phyloP scores from a whole-genome alignment of 2,797 vertebrate species.

The Leptodactylus fallax region DNA sequence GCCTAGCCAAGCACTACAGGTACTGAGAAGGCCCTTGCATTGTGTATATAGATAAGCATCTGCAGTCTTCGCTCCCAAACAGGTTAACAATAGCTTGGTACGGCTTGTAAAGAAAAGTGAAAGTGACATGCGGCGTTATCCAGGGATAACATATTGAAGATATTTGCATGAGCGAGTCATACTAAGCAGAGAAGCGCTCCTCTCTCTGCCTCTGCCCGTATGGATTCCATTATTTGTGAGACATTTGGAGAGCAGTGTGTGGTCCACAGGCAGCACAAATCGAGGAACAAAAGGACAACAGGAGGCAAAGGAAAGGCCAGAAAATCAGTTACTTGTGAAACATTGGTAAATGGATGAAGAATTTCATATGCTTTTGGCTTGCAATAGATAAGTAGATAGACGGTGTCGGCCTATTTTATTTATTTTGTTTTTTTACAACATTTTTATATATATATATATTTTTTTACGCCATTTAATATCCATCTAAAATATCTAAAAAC shows the following conservation, averaged over 20 bases:
- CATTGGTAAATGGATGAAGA: constrained; percentile 36
- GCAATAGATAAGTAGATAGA: too few species aligned
- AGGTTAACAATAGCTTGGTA: constrained; percentile 2
- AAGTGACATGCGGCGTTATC: constrained; percentile 55
- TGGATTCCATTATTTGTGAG: constrained; percentile 63
- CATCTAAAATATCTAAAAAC: too few species aligned
- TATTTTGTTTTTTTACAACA: too few species aligned
- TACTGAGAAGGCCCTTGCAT: background rate
- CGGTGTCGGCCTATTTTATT: too few species aligned
- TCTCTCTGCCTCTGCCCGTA: constrained; percentile 38
- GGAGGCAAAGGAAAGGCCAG: constrained; percentile 56
- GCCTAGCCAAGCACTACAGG: background rate
- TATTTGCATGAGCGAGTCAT: constrained; percentile 59
- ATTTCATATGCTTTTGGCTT: background rate
- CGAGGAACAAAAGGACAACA: constrained; percentile 60
- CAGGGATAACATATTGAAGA: constrained; percentile 61
- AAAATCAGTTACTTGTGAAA: constrained; percentile 60
- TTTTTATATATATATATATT: too few species aligned
- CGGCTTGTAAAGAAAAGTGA: constrained; percentile 29
- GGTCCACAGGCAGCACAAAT: constrained; percentile 57
- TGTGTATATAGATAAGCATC: background rate
- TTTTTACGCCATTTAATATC: too few species aligned
- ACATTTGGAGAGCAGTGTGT: constrained; percentile 64
- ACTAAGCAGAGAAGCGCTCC: constrained; percentile 10
- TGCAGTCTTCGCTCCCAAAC: constrained; percentile 10